These are phyloP conservation scores for Luperina testacea DNA, from an alignment of 2,888 invertebrate genomes.

Conservation along the genomic window DNA sequence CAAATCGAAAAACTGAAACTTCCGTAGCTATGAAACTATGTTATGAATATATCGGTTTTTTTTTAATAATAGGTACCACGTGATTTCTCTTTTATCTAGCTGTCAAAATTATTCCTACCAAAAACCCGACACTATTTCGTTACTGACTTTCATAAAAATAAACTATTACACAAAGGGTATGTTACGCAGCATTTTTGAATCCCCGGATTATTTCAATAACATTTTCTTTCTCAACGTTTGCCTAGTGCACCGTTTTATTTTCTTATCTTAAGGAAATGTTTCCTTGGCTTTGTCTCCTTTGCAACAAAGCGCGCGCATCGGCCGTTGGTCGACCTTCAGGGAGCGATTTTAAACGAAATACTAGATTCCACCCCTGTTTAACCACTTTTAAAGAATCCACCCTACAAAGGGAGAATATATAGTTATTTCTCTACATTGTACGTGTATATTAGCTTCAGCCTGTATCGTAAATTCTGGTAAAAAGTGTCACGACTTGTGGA, in stretches of 20 bases:
- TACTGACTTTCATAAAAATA: constrained; percentile 35
- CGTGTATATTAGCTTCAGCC: constrained; percentile 66
- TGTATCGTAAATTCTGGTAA: constrained; percentile 72
- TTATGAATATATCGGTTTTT: not conserved
- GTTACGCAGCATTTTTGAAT: constrained; percentile 57
- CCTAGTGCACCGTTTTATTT: constrained; percentile 77
- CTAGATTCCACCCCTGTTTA: constrained; percentile 70
- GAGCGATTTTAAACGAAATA: constrained; percentile 81
- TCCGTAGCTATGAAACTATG: not conserved
- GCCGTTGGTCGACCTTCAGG: constrained; percentile 76
- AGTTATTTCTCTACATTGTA: constrained; percentile 62
- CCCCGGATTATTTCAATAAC: constrained; percentile 65
- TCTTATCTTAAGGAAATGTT: constrained; percentile 79
- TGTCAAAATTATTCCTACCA: not conserved
- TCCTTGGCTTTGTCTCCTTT: constrained; percentile 77
- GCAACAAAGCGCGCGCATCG: constrained; percentile 76
- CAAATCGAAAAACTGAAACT: not conserved
- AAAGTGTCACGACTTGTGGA: constrained; percentile 73
- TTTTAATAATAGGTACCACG: not conserved
- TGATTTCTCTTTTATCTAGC: constrained; percentile 1
- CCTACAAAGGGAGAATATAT: constrained; percentile 61
- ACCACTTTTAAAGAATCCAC: constrained; percentile 67
- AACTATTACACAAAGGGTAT: constrained; percentile 50
- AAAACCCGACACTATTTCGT: constrained; percentile 26
- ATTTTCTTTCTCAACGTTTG: constrained; percentile 72